These are phyloP conservation scores for Pampus argenteus DNA, from an alignment of 2,797 vertebrate genomes.

Conservation along the genomic window DNA sequence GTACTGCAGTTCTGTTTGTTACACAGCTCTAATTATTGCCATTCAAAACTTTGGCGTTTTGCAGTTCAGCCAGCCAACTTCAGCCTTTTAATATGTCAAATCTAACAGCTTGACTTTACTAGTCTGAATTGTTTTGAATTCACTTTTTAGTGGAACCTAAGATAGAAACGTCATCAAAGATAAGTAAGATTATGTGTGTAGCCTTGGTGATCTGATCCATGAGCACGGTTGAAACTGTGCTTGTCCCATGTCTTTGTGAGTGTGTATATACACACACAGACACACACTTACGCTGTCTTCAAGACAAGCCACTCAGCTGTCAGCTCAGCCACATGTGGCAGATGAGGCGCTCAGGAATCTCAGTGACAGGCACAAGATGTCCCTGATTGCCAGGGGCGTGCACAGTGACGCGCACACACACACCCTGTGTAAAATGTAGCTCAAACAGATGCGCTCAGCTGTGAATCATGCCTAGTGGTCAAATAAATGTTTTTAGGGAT, in stretches of 20 bases:
- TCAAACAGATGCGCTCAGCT: conserved; percentile 78
- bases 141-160: conserved; percentile 10
- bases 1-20: background rate
- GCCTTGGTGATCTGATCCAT: conserved; percentile 42
- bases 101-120: conserved; percentile 3
- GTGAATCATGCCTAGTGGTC: conserved; percentile 90
- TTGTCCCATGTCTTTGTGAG: conserved; percentile 32
- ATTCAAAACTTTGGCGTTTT: background rate
- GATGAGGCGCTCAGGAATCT: conserved; percentile 85
- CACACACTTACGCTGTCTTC: conserved; percentile 35
- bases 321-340: conserved; percentile 70
- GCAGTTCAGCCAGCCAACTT: background rate
- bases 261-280: conserved; percentile 4
- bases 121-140: background rate
- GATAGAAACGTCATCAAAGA: too few relatives aligned
- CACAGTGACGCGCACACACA: conserved; percentile 72
- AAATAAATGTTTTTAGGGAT: conserved; percentile 93
- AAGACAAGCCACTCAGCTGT: conserved; percentile 76
- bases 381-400: conserved; percentile 87
- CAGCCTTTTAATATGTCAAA: background rate
- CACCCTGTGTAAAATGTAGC: conserved; percentile 60
- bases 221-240: conserved; percentile 36
- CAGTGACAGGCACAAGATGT: conserved; percentile 94
- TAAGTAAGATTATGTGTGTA: conserved; percentile 10
- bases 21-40: background rate